Evolutionary conservation across 2,888 invertebrate genomes (phyloP), one percentile per base, ranked within the genome.

Genomic region (Alloscopus bannaensis): DNA sequence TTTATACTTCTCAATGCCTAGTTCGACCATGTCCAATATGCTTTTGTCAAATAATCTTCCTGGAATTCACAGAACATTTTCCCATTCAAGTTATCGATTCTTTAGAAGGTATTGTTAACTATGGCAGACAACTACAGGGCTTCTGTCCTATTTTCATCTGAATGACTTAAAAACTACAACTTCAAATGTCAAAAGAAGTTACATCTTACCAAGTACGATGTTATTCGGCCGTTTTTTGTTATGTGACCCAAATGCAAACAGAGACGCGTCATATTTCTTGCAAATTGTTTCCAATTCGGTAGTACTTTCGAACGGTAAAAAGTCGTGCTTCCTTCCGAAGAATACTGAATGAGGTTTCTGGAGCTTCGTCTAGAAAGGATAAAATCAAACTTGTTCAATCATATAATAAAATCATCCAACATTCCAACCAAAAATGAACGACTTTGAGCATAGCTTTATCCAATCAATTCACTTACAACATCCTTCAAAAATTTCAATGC

Each of bases 141-240:
- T n/a, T n/a, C n/a, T n/a, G n/a, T n/a, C n/a, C n/a, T n/a, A n/a
- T n/a, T n/a, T n/a, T n/a, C n/a, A n/a, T n/a, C n/a, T n/a, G n/a
- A n/a, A n/a, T n/a, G n/a, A 18, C 47, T 47, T 47, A n/a, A 13
- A 47, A 16, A 45, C n/a, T 40, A 42, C 4, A 59, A 86, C 68
- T 70, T 50, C 42, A 68, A 20, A 45, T 45, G 36, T 65, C 2
- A 13, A 3, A 26, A 22, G 24, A 52, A 52, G 6, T 52, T 20
- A 24, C 60, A n/a, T n/a, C n/a, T 87, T 86, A 90, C 97, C 98
- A 69, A 98, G 88, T 31, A 98, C 90, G 55, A 99, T 88, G 89
- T 98, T 98, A 87, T 98, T 92, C 0, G 98, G 98, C 16, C 98
- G 91, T 88, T 99, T 99, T 89, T 99, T 99, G 65, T 94, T 95